phyloP scores from a whole-genome alignment of 2,797 vertebrate genomes.

The Synanceia verrucosa region DNA sequence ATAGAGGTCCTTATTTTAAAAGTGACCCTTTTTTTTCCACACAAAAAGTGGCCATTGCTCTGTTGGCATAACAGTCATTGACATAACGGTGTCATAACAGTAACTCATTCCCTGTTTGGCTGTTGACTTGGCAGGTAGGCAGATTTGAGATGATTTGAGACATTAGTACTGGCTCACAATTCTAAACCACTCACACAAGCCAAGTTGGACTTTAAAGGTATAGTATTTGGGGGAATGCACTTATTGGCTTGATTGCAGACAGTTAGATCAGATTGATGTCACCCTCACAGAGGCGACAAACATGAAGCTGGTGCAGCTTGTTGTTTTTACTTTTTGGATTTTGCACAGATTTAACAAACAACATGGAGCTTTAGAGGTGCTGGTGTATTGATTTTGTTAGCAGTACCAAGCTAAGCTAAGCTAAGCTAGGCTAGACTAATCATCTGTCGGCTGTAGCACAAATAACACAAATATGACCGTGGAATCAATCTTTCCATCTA shows the following conservation, averaged over 20 bases:
- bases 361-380: not conserved
- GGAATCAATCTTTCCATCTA: not conserved
- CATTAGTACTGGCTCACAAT: not conserved
- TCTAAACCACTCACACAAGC: not conserved
- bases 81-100: not conserved
- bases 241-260: not conserved
- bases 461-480: not conserved
- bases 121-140: not conserved
- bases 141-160: not conserved
- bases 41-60: not conserved
- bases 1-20: constrained; percentile 5
- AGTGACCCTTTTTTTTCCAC: not conserved
- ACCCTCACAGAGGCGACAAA: not conserved
- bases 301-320: not conserved
- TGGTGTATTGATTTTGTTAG: not conserved
- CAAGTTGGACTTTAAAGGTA: not conserved
- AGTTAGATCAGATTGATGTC: not conserved
- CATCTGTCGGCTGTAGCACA: not conserved
- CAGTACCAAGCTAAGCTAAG: not conserved
- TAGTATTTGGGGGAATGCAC: not conserved
- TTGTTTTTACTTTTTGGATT: not conserved
- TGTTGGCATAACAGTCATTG: too few relatives aligned
- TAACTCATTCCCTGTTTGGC: not conserved
- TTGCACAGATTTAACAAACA: not conserved
- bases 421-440: not conserved